These are phyloP conservation scores for Oceanites oceanicus DNA, from an alignment of 2,113 vertebrate species.

Conservation along the genomic window DNA sequence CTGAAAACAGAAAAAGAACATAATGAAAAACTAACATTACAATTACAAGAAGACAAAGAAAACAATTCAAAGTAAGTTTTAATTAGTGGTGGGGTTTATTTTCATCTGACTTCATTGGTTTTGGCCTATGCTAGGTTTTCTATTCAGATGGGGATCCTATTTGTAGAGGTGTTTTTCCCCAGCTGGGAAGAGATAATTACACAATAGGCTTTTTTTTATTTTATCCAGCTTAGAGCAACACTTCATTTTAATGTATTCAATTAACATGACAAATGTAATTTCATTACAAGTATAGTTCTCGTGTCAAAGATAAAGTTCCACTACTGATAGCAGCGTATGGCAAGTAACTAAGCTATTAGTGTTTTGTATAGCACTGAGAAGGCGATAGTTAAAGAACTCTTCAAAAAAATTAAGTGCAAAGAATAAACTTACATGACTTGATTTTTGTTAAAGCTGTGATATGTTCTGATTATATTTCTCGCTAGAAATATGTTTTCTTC, in stretches of 20 bases:
- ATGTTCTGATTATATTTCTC: not conserved
- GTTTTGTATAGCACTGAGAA: not conserved
- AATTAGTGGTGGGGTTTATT: not conserved
- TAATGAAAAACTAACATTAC: slow-evolving; percentile 79
- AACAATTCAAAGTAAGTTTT: slow-evolving; percentile 88
- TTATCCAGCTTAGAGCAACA: not conserved
- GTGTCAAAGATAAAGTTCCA: not conserved
- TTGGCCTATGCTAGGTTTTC: not conserved
- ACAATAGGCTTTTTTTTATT: not conserved
- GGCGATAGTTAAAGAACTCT: not conserved
- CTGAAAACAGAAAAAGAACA: slow-evolving; percentile 84
- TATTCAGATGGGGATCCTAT: not conserved
- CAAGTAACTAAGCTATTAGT: not conserved
- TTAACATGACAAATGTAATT: not conserved
- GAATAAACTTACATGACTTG: not conserved
- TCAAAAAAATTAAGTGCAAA: not conserved
- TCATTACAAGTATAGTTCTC: not conserved
- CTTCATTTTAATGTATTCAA: not conserved
- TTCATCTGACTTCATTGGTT: not conserved
- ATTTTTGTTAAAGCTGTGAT: not conserved
- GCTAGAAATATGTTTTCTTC: slow-evolving; percentile 4
- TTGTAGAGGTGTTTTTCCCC: not conserved
- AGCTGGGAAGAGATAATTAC: not conserved
- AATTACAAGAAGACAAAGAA: slow-evolving; percentile 90
- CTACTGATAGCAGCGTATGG: not conserved